These are phyloP conservation scores for Pelochelys cantorii DNA, from an alignment of 2,797 vertebrate species.

Conservation along the genomic window DNA sequence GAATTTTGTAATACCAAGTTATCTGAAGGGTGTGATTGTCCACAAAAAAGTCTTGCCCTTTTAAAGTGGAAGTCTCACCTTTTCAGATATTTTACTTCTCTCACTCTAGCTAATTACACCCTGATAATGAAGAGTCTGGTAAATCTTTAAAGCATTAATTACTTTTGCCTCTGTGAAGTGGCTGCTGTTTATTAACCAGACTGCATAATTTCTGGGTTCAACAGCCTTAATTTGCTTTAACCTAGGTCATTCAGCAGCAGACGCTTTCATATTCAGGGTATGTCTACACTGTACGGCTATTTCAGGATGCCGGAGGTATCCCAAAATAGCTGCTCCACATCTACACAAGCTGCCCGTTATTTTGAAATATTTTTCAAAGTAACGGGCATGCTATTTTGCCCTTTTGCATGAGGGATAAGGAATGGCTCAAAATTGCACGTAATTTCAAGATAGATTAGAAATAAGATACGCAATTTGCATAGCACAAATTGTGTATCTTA, in stretches of 20 bases:
- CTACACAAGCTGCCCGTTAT: too few relatives aligned
- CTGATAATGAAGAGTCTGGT: conserved; percentile 35
- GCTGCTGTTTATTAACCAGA: conserved; percentile 5
- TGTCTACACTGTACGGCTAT: too few relatives aligned
- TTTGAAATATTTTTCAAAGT: too few relatives aligned
- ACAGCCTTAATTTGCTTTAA: neutral
- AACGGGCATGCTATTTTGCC: too few relatives aligned
- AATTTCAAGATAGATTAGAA: too few relatives aligned
- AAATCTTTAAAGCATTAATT: conserved; percentile 58
- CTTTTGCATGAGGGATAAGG: too few relatives aligned
- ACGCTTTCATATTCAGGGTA: neutral
- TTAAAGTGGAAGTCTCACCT: conserved; percentile 9
- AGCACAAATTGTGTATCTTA: too few relatives aligned
- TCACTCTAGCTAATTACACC: conserved; percentile 40
- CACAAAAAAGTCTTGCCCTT: rapidly evolving
- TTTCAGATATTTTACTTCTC: neutral
- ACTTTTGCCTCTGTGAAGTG: conserved; percentile 9
- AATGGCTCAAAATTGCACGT: too few relatives aligned
- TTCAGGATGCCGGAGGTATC: too few relatives aligned
- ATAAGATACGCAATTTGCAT: too few relatives aligned
- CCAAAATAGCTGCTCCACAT: too few relatives aligned
- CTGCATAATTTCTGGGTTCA: neutral
- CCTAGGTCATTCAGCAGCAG: neutral
- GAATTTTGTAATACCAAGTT: neutral
- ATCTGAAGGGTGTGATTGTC: rapidly evolving